Base-by-base conservation (phyloP, 2,797 vertebrate species). In the Ptychadena robeensis region DNA sequence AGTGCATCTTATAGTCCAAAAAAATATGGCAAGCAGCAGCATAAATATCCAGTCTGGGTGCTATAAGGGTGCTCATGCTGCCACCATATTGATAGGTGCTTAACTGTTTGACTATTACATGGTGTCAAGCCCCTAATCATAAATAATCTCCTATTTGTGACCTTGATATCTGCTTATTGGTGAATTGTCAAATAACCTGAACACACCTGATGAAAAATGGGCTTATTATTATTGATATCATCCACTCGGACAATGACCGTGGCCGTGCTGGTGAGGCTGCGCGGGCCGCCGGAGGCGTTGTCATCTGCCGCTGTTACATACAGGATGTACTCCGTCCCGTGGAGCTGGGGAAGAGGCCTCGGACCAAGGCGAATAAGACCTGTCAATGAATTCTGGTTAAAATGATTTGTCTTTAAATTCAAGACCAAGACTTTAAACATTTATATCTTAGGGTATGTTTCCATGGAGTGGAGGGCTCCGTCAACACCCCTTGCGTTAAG, bases 191-290 rank as follows among this genome's bases (percentile, higher is more conserved):
- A 14, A 53, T 18, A 72, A 48, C 44, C 18, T 15, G 18, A 12
- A 78, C 48, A 83, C 88, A 96, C 96, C 95, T 96, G 95, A 86
- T 95, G 94, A 87, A 97, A 97, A 48, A 96, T 88, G 2, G 96
- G 96, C 86, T 96, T 97, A 92, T 97, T 96, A 88, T 96, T 96
- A 90, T 96, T 97, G 86, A 97, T 94, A 28, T 96, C 95, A 25
- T 96, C 94, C 75, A 97, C 92, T 83, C 93, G 94, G 66, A 97
- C 96, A 27, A 96, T 86, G 81, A 97, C 93, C 87, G 95, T 94
- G 12, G 95, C 94, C 0, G 91, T 95, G 86, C 95, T 91, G 3
- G 92, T 92, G 82, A 96, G 89, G 11, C 93, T 90, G 87, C 85
- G 92, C 2, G 94, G 93, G 40, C 96, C 96, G 64, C 94, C 94